phyloP scores from a whole-genome alignment of 2,888 invertebrate species.

The Macrosoma leucophasiata region DNA sequence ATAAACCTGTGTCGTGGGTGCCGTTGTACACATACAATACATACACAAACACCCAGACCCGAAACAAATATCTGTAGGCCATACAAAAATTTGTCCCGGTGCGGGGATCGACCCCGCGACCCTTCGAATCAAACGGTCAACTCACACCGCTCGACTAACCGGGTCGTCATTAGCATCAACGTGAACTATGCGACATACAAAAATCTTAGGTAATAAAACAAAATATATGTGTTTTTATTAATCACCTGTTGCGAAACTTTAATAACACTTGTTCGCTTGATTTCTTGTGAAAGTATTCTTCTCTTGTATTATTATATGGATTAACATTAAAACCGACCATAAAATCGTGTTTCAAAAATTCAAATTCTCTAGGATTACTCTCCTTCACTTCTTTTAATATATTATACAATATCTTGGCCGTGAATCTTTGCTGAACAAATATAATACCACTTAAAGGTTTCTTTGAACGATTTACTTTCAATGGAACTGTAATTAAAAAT shows the following conservation, averaged over 20 bases:
- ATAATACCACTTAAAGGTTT: slow-evolving; percentile 80
- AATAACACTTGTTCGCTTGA: slow-evolving; percentile 70
- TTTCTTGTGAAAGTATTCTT: slow-evolving; percentile 69
- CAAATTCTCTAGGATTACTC: slow-evolving; percentile 57
- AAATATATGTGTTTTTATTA: too few relatives aligned
- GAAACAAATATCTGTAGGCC: too few relatives aligned
- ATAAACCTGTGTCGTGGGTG: too few relatives aligned
- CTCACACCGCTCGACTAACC: too few relatives aligned
- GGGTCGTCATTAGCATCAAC: too few relatives aligned
- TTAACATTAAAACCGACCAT: slow-evolving; percentile 80
- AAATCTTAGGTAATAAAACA: too few relatives aligned
- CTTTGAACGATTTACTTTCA: slow-evolving; percentile 40
- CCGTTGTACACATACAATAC: too few relatives aligned
- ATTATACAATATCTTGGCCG: slow-evolving; percentile 84
- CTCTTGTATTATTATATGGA: slow-evolving; percentile 74
- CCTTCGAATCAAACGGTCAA: too few relatives aligned
- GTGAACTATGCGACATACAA: too few relatives aligned
- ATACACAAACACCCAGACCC: too few relatives aligned
- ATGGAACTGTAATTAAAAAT: slow-evolving; percentile 34
- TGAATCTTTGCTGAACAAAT: slow-evolving; percentile 83
- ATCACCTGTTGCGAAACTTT: slow-evolving; percentile 62
- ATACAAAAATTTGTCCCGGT: too few relatives aligned
- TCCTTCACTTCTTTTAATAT: slow-evolving; percentile 73
- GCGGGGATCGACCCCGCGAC: too few relatives aligned
- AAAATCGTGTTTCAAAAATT: slow-evolving; percentile 80